Evolutionary conservation across 64 coral and sea anemone genomes (phyloP), one percentile per base, ranked within the genome.

Genomic region (Pachyseris speciosa): DNA sequence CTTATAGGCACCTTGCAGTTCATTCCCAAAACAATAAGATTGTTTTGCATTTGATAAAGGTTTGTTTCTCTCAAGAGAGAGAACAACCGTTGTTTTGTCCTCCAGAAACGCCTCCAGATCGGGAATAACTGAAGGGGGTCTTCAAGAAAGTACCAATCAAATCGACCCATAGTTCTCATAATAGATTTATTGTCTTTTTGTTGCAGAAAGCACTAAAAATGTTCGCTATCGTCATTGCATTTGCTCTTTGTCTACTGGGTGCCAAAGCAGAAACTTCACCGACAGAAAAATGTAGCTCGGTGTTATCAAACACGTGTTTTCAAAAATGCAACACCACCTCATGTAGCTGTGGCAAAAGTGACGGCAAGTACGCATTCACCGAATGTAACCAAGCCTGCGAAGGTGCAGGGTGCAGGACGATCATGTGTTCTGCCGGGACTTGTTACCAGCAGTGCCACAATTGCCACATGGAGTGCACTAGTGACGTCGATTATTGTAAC

Each of bases 391-490:
- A 97, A 75, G 44, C 72, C 60, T 97, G 95, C 65, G 91, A 68
- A 12, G 28, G 72, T 41, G 16, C 12, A 59, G 22, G 71, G 12
- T 97, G 95, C 49, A 69, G 73, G 30, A 89, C 48, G 66, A 74
- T 97, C 1, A 51, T 74, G 17, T 97, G 95, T 55, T 73, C 86
- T 65, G 86, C 86, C 20, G 95, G 87, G 74, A 90, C 68, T 38
- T 97, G 95, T 51, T 25, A 85, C 85, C 95, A 97, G 41, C 71
- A 72, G 77, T 97, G 95, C 20, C 86, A 86, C 78, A 79, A 73
- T 67, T 97, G 95, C 70, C 32, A 64, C 13, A 97, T 97, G 95
- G 77, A 85, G 37, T 97, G 95, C 52, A 80, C 85, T 31, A 39
- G 72, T 9, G 52, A 85, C 16, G 95, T 97, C 31, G 87, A 80